Conservation (phyloP, 2,113 vertebrate genomes). For the Australoheros scitulus region DNA sequence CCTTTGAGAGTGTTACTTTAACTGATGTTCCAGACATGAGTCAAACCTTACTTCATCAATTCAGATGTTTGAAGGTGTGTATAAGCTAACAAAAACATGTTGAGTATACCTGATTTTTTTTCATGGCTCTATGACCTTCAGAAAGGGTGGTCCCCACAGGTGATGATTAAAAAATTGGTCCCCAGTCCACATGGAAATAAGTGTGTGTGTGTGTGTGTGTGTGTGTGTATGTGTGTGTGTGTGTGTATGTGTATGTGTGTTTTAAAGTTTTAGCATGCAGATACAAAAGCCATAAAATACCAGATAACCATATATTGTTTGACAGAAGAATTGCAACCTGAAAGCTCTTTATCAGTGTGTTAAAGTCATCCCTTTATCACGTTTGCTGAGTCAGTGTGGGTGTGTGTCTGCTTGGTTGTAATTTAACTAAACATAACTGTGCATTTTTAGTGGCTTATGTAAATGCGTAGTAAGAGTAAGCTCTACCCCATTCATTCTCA, state of each 20-base stretch:
- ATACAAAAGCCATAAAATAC: conserved; percentile 35
- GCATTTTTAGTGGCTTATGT: conserved; percentile 5
- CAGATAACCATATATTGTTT: conserved; percentile 33
- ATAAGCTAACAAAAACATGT: too few species aligned
- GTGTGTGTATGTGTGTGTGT: neutral
- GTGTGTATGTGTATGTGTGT: neutral
- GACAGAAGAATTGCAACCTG: conserved; percentile 11
- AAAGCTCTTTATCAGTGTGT: conserved; percentile 38
- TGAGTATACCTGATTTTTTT: too few species aligned
- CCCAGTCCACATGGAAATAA: too few species aligned
- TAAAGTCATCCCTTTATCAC: conserved; percentile 7
- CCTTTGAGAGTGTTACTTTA: neutral
- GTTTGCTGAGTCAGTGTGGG: neutral
- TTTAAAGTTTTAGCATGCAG: conserved; percentile 17
- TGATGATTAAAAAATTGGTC: too few species aligned
- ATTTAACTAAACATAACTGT: neutral
- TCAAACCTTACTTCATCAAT: too few species aligned
- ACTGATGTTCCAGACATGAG: too few species aligned
- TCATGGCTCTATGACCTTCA: too few species aligned
- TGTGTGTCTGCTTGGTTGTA: neutral
- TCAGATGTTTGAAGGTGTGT: too few species aligned
- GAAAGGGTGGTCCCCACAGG: too few species aligned
- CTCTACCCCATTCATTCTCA: neutral
- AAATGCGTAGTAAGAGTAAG: conserved; percentile 7
- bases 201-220: too few species aligned